Base-by-base conservation (phyloP, 1,140 invertebrate genomes). In the Saccostrea cuccullata region DNA sequence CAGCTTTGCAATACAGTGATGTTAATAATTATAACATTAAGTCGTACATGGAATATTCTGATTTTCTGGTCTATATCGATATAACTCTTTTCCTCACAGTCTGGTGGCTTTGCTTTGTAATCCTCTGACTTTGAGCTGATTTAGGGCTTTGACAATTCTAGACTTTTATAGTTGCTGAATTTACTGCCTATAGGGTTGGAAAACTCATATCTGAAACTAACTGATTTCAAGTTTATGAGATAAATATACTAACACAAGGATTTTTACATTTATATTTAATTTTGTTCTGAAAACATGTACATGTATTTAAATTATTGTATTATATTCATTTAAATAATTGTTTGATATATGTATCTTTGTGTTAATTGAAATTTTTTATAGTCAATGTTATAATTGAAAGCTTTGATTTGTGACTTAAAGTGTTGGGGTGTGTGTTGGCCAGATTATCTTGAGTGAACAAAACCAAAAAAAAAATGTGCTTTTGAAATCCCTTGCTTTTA, bases 371-470 rank as follows among this genome's bases (percentile, higher is more conserved):
- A n/a, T 2, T 64, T 20, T 47, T 47, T 47, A 5, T 47, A 47
- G 47, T 47, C 47, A 47, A 9, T 67, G 60, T 67, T n/a, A n/a
- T n/a, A 67, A 67, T 26, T 15, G 8, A 36, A 36, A 36, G 23
- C 70, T 77, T 77, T 77, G 70, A 77, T 30, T 77, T 64, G 58
- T 64, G 58, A 64, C n/a, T 64, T 77, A 36, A 36, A 36, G 30
- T 36, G 23, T 26, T 26, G 23, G 60, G 70, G 70, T 77, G 70
- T 77, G 70, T 77, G 70, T 77, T 77, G 70, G 70, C 70, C 70
- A 77, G 70, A 77, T 77, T 77, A 36, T 77, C 2, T 15, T 30
- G 70, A 30, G 70, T 77, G 70, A 67, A 77, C 30, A 77, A 77
- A 30, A 30, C 26, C 11, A 9, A 47, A 47, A 47, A 47, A 47